These are phyloP conservation scores for Brenthis ino DNA, from an alignment of 2,888 invertebrate species.

Conservation along the genomic window DNA sequence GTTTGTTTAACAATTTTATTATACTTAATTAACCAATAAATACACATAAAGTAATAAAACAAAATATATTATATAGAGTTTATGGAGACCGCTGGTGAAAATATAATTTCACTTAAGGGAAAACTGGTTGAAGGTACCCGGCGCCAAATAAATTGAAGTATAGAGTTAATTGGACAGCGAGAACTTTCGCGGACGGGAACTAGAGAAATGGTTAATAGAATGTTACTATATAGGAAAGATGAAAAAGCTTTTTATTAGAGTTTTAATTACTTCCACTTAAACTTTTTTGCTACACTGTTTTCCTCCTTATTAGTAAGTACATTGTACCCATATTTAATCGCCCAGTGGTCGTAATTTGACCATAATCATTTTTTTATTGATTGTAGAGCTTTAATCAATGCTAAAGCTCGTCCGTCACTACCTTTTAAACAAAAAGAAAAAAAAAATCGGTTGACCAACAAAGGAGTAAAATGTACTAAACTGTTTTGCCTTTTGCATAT, in stretches of 20 bases:
- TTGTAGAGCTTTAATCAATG: no score
- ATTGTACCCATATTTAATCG: no score
- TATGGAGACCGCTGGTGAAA: slow-evolving; percentile 11
- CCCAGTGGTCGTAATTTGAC: no score
- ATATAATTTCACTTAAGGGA: slow-evolving; percentile 34
- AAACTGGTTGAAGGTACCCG: slow-evolving; percentile 30
- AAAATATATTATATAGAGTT: not conserved
- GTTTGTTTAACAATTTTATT: slow-evolving; percentile 2
- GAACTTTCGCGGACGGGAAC: slow-evolving; percentile 33
- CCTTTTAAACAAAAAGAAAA: no score
- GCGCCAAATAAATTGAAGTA: slow-evolving; percentile 39
- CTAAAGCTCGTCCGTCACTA: no score
- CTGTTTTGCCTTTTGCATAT: no score
- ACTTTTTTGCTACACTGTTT: no score
- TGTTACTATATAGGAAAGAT: not conserved
- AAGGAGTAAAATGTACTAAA: no score
- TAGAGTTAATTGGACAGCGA: slow-evolving; percentile 30
- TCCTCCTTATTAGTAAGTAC: no score
- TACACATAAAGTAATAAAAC: not conserved
- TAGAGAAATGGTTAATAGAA: not conserved
- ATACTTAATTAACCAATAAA: slow-evolving; percentile 8
- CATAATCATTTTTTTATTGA: no score
- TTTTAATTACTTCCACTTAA: no score
- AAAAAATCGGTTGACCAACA: no score
- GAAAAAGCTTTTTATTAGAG: not conserved